Percentiles rank a stretch among this genome's conserved stretches.
Evolutionary conservation across 2,888 invertebrate species (phyloP).

Genomic region (Clitarchus hookeri): DNA sequence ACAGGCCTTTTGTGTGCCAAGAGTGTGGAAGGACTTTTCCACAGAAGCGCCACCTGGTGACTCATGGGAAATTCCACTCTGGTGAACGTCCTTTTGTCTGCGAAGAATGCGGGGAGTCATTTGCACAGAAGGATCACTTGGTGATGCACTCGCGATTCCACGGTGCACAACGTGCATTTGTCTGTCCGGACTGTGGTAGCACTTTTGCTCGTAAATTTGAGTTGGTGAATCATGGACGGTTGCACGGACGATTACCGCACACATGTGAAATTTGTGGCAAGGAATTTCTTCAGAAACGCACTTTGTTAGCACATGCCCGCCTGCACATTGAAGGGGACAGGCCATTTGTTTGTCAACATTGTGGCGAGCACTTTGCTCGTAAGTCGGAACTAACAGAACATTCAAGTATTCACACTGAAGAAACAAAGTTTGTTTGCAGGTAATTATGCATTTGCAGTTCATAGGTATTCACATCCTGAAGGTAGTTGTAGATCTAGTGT

Average conservation of each 20-base stretch:
- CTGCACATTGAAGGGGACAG: slow-evolving; percentile 73
- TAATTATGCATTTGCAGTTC: slow-evolving; percentile 45
- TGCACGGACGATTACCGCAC: slow-evolving; percentile 80
- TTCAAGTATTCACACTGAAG: slow-evolving; percentile 59
- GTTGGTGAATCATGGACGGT: slow-evolving; percentile 79
- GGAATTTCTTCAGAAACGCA: slow-evolving; percentile 83
- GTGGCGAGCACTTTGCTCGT: slow-evolving; percentile 76
- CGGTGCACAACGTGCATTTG: slow-evolving; percentile 90
- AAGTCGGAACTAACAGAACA: slow-evolving; percentile 73
- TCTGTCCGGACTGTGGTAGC: slow-evolving; percentile 87
- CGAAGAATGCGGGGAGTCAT: slow-evolving; percentile 88
- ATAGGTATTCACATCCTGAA: no score
- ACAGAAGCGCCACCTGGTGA: slow-evolving; percentile 78
- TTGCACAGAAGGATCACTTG: slow-evolving; percentile 87
- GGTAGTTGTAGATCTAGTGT: no score
- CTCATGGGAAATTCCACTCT: slow-evolving; percentile 85
- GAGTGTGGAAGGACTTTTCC: slow-evolving; percentile 84
- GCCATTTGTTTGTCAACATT: slow-evolving; percentile 73
- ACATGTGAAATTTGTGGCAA: slow-evolving; percentile 82
- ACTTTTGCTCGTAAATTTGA: slow-evolving; percentile 86
- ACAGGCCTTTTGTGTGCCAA: slow-evolving; percentile 79
- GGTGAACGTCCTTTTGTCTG: slow-evolving; percentile 86
- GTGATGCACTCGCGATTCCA: slow-evolving; percentile 91
- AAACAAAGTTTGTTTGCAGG: slow-evolving; percentile 58
- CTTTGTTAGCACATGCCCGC: slow-evolving; percentile 73